phyloP scores from a whole-genome alignment of 1,140 invertebrate species.

The Coptotermes formosanus region DNA sequence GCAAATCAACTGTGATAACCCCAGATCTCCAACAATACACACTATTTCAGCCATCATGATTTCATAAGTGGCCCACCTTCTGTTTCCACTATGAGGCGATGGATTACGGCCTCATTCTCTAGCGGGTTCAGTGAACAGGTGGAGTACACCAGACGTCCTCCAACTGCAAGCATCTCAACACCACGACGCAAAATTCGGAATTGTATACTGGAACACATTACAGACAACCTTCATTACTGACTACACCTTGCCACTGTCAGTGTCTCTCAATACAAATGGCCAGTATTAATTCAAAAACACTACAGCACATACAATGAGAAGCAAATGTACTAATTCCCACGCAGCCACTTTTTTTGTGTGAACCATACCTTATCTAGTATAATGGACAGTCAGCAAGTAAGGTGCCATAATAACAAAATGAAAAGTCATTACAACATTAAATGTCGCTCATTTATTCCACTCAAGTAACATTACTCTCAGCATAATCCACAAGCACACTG shows the following conservation, averaged over 20 bases:
- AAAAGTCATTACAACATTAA: too few species aligned
- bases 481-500: too few species aligned
- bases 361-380: too few species aligned
- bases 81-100: constrained; percentile 74
- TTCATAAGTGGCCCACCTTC: constrained; percentile 51
- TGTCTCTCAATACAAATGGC: background rate
- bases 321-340: too few species aligned
- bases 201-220: constrained; percentile 70
- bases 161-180: constrained; percentile 82
- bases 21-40: background rate
- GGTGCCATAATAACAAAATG: too few species aligned
- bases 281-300: too few species aligned
- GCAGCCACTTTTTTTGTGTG: too few species aligned
- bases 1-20: background rate
- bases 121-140: constrained; percentile 98
- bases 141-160: constrained; percentile 94
- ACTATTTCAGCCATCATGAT: background rate
- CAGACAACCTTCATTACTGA: background rate
- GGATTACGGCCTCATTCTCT: constrained; percentile 96
- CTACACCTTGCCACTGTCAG: background rate
- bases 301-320: too few species aligned
- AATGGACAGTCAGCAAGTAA: too few species aligned
- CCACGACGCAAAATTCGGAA: constrained; percentile 84
- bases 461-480: too few species aligned
- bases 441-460: too few species aligned